Conservation (phyloP, 2,113 vertebrate genomes). For the Ia io region DNA sequence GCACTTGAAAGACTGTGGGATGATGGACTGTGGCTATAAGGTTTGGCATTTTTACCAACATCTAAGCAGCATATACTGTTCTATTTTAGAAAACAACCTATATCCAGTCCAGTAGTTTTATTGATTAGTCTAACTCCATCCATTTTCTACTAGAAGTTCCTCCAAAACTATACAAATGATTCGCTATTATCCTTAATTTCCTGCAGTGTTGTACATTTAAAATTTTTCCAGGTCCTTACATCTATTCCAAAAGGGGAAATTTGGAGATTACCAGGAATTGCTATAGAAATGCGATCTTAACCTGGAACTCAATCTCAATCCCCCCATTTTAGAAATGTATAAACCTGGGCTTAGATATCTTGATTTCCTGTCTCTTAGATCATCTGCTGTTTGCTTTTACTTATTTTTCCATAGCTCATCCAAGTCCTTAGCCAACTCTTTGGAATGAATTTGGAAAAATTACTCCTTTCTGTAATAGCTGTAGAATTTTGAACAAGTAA, state of each 20-base stretch:
- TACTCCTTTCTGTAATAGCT: no score
- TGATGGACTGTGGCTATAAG: neutral
- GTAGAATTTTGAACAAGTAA: no score
- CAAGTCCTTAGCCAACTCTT: neutral
- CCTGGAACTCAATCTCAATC: neutral
- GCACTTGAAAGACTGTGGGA: neutral
- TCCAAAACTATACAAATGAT: neutral
- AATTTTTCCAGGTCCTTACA: neutral
- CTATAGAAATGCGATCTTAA: neutral
- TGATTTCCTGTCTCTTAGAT: neutral
- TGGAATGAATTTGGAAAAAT: neutral
- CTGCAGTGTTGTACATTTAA: neutral
- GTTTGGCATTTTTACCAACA: neutral
- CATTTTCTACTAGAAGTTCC: neutral
- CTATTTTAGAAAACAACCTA: neutral
- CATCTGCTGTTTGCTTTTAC: neutral
- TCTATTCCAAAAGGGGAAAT: neutral
- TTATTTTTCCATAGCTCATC: neutral
- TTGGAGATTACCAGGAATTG: neutral
- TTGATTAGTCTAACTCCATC: neutral
- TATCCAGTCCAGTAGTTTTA: neutral
- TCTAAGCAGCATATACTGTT: neutral
- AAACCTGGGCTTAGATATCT: neutral
- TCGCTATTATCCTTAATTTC: neutral
- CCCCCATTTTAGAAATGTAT: neutral